Conservation (phyloP, 2,113 vertebrate genomes). For the Malurus elegans region DNA sequence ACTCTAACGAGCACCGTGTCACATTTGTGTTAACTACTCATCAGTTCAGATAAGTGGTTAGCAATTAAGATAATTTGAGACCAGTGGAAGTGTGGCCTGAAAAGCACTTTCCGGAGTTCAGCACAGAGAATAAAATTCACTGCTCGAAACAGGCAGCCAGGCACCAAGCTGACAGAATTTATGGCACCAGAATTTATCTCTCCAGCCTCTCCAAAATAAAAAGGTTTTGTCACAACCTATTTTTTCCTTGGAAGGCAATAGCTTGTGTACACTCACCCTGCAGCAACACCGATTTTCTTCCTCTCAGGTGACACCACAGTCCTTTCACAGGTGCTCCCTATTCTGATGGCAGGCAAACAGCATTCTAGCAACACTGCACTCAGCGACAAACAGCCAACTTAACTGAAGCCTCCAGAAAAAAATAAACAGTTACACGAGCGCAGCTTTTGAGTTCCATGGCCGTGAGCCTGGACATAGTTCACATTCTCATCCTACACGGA, state of each 20-base stretch:
- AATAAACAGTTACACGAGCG: neutral
- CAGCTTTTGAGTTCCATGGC: neutral
- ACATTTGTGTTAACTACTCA: slow-evolving; percentile 20
- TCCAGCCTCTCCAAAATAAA: neutral
- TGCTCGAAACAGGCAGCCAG: neutral
- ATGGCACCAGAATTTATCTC: neutral
- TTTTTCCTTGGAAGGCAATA: neutral
- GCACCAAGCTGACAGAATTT: neutral
- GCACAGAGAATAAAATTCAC: neutral
- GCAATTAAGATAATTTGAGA: slow-evolving; percentile 35
- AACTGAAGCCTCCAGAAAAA: neutral
- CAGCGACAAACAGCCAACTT: neutral
- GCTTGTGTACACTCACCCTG: neutral
- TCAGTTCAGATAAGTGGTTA: slow-evolving; percentile 24
- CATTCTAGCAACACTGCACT: neutral
- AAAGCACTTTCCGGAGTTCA: neutral
- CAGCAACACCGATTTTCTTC: neutral
- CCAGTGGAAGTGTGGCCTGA: neutral
- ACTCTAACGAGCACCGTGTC: neutral
- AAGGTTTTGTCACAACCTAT: neutral
- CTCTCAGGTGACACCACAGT: neutral
- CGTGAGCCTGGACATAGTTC: slow-evolving; percentile 40
- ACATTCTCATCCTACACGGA: slow-evolving; percentile 45
- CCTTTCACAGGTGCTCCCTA: neutral
- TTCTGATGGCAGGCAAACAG: neutral